Evolutionary conservation across 2,113 vertebrate species (phyloP), one percentile per base, ranked within the genome.

Genomic region (Zosterops borbonicus): DNA sequence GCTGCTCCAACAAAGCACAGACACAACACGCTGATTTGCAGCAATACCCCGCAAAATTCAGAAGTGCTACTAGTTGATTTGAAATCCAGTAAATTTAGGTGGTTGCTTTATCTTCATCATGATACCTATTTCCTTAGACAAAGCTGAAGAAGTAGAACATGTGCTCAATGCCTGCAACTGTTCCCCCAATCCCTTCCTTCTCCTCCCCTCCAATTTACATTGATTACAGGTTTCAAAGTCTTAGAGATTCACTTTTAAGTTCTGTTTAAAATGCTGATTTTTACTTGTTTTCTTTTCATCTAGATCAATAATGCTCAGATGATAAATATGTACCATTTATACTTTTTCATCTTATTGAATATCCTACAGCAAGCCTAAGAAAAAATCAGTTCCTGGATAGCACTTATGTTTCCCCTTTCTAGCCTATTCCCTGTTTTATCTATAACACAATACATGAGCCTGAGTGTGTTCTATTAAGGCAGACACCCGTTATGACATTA

Each of bases 221-320:
- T 94, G 93, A 96, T 96, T 95, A 93, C 70, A 88, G 78, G 67
- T 92, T 96, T 95, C 79, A 73, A 95, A 93, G 65, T 94, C 85
- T 78, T 46, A 20, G 56, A 78, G 85, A 89, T 68, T 83, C 1
- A 63, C 92, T 94, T 95, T 90, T 35, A 96, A 88, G 46, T 87
- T 96, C 93, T 75, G 62, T 89, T 96, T 96, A 90, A 94, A 96
- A 96, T 75, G 88, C 83, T 94, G 90, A 95, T 96, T 96, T 96
- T 93, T 44, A 90, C 94, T 96, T 96, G 95, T 93, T 95, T 95
- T 68, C 83, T 90, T 95, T 95, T 92, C 83, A 92, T 75, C 73
- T 87, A 89, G 80, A 90, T 96, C 92, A 95, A 93, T 92, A 94
- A 75, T 42, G 37, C 59, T 75, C 53, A 90, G 83, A 95, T 94